A percentile compares a stretch with the other conserved stretches of the same genome.
Evolutionary conservation across 1,140 invertebrate genomes (phyloP).

Genomic region (Scaptomyza montana): DNA sequence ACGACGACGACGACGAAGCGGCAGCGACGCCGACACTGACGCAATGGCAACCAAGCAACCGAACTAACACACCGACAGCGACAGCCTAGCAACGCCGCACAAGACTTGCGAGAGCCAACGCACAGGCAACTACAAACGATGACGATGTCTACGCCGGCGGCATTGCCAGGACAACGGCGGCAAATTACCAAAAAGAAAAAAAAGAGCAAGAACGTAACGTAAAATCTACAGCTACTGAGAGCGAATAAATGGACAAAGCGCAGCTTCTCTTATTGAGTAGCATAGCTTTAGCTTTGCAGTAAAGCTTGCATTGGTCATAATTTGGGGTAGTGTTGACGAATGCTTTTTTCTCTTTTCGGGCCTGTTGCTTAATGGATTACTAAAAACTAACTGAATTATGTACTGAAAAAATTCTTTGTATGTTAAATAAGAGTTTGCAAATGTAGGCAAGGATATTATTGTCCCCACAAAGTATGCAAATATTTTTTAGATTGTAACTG

Average conservation of each 20-base stretch:
- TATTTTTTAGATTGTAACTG: no score
- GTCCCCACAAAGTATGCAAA: not conserved
- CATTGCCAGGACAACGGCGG: slow-evolving; percentile 47
- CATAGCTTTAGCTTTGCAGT: not conserved
- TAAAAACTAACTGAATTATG: not conserved
- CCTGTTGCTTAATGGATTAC: not conserved
- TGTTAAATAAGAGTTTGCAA: no score
- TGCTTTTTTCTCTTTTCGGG: no score
- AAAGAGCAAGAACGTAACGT: not conserved
- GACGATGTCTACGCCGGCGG: slow-evolving; percentile 1
- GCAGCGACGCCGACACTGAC: slow-evolving; percentile 42
- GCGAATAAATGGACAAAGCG: not conserved
- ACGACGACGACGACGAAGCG: slow-evolving; percentile 6
- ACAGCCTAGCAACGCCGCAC: slow-evolving; percentile 46
- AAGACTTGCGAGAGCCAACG: slow-evolving; percentile 37
- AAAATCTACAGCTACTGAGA: not conserved
- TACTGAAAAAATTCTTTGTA: no score
- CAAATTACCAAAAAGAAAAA: slow-evolving; percentile 27
- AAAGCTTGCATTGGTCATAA: not conserved
- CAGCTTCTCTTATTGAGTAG: not conserved
- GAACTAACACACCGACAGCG: slow-evolving; percentile 22
- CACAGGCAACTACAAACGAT: slow-evolving; percentile 7
- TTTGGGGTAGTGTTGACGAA: no score
- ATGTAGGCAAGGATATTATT: no score
- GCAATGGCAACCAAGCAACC: slow-evolving; percentile 57